phyloP scores from a whole-genome alignment of 2,797 vertebrate species.

The Sebastes iracundus region DNA sequence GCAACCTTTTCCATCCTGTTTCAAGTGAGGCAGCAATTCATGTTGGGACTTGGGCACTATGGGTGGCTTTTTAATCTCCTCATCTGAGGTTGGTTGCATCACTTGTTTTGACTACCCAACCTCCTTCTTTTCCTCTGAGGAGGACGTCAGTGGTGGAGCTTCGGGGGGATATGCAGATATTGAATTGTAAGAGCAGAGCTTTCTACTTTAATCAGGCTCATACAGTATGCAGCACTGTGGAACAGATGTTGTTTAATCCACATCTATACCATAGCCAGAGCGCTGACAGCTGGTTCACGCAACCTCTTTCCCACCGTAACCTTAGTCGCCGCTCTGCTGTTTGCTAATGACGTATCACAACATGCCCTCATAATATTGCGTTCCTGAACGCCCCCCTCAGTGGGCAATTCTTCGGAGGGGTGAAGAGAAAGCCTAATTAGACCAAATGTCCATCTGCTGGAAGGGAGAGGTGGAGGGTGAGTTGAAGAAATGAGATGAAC shows the following conservation, averaged over 20 bases:
- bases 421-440: slow-evolving; percentile 66
- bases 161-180: slow-evolving; percentile 2
- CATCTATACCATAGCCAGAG: slow-evolving; percentile 42
- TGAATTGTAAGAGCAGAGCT: slow-evolving; percentile 23
- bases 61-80: slow-evolving; percentile 55
- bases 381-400: slow-evolving; percentile 30
- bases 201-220: slow-evolving; percentile 53
- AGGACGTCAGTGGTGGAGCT: slow-evolving; percentile 2
- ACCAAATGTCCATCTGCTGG: slow-evolving; percentile 57
- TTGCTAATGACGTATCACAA: slow-evolving; percentile 67
- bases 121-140: slow-evolving; percentile 28
- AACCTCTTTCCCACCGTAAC: slow-evolving; percentile 34
- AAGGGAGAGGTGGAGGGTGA: slow-evolving; percentile 34
- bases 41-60: slow-evolving; percentile 58
- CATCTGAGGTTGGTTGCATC: slow-evolving; percentile 65
- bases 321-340: slow-evolving; percentile 39
- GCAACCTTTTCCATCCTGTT: slow-evolving; percentile 1
- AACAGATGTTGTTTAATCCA: slow-evolving; percentile 67
- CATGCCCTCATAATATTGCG: slow-evolving; percentile 39
- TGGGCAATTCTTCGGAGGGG: slow-evolving; percentile 25
- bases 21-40: slow-evolving; percentile 36
- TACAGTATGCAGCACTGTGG: slow-evolving; percentile 16
- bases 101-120: slow-evolving; percentile 74
- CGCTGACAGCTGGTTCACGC: slow-evolving; percentile 55
- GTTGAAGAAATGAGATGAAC: slow-evolving; percentile 54